Evolutionary conservation across 1,140 invertebrate species (phyloP).

Genomic region (Scaptomyza montana): DNA sequence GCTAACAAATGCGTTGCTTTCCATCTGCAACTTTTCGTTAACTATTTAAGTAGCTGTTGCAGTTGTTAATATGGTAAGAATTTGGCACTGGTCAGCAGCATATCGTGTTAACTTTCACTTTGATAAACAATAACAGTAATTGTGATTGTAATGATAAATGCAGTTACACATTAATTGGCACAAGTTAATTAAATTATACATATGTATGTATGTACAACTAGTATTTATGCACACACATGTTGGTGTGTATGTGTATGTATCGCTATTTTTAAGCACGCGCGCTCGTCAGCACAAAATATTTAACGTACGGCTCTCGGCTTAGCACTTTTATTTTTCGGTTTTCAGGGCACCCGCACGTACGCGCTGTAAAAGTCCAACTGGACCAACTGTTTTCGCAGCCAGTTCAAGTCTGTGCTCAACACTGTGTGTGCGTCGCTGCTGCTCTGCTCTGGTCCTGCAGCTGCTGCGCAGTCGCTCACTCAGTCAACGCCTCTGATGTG

Average conservation of each 20-base stretch:
- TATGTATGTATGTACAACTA: not conserved
- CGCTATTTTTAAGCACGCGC: conserved; percentile 15
- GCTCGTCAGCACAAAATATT: conserved; percentile 34
- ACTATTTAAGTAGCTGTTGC: conserved; percentile 5
- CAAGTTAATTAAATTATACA: conserved; percentile 44
- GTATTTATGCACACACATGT: conserved; percentile 16
- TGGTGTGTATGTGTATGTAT: no score
- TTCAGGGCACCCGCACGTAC: conserved; percentile 71
- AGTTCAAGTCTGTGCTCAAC: conserved; percentile 18
- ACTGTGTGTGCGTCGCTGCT: conserved; percentile 9
- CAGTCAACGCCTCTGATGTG: conserved; percentile 40
- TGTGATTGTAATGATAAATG: conserved; percentile 49
- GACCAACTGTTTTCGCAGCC: conserved; percentile 43
- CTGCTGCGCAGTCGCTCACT: conserved; percentile 44
- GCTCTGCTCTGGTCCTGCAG: conserved; percentile 19
- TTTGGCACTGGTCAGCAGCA: conserved; percentile 60
- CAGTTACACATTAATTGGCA: conserved; percentile 41
- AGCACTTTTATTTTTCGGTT: conserved; percentile 17
- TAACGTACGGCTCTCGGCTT: conserved; percentile 8
- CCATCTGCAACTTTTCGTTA: conserved; percentile 71
- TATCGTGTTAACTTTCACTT: conserved; percentile 58
- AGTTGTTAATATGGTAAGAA: conserved; percentile 32
- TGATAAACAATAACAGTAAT: conserved; percentile 36
- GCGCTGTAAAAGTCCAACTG: conserved; percentile 77
- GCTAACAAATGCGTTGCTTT: conserved; percentile 84